Evolutionary conservation across 2,113 vertebrate genomes (phyloP).

Genomic region (Gavia stellata): DNA sequence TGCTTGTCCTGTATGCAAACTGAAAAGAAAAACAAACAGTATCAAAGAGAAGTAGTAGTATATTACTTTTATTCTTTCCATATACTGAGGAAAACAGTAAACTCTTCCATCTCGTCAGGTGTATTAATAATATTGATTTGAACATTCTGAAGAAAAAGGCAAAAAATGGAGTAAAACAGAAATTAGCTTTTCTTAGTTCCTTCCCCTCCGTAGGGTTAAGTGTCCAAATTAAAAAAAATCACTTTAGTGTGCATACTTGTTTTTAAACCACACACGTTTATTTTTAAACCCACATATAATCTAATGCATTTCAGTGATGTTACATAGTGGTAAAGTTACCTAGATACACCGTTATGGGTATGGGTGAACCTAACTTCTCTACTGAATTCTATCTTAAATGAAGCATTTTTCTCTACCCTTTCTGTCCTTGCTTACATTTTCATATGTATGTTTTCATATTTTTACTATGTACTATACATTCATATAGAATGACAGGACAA

Average conservation of each 20-base stretch:
- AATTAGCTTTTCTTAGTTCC: background rate
- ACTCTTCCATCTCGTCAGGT: background rate
- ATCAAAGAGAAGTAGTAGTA: background rate
- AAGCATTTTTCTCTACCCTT: background rate
- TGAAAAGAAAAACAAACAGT: background rate
- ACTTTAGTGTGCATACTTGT: background rate
- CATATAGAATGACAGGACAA: background rate
- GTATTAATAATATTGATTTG: background rate
- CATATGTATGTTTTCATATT: background rate
- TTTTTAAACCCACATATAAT: background rate
- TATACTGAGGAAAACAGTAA: background rate
- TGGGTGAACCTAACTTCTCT: background rate
- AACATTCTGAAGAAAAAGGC: background rate
- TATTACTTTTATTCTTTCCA: background rate
- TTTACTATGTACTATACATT: no score
- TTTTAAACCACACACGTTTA: background rate
- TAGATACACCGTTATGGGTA: fast-evolving
- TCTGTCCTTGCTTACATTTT: background rate
- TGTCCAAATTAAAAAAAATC: background rate
- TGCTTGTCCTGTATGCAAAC: background rate
- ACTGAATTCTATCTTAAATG: background rate
- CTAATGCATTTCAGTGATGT: background rate
- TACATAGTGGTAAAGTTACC: background rate
- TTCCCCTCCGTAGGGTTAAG: background rate
- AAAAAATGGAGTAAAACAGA: background rate